Percentiles rank a stretch among this genome's conserved stretches.
Conservation (phyloP, 2,888 invertebrate genomes). For the Plagiodera versicolora region DNA sequence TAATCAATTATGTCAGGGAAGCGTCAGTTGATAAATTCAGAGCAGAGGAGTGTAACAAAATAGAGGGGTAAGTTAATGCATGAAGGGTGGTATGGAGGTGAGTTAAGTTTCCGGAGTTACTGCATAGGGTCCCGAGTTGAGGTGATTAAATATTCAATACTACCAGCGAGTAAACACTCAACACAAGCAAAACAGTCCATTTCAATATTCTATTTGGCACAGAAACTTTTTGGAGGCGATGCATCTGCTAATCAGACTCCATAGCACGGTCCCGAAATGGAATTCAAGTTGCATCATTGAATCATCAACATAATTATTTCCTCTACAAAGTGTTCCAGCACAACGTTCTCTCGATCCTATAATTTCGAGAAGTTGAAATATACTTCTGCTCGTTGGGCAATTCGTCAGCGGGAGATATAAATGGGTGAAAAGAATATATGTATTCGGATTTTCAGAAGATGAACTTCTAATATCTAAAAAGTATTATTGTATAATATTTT, state of each 20-base stretch:
- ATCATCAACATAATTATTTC: no score
- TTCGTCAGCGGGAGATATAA: no score
- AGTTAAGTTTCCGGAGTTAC: constrained; percentile 26
- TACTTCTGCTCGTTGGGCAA: no score
- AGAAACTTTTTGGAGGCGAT: constrained; percentile 39
- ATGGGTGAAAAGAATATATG: no score
- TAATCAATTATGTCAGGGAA: constrained; percentile 40
- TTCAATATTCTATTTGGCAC: constrained; percentile 46
- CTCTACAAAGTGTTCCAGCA: no score
- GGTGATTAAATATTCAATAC: constrained; percentile 41
- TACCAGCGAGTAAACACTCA: constrained; percentile 41
- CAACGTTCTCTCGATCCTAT: no score
- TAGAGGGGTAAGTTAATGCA: constrained; percentile 33
- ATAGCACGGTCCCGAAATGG: not conserved
- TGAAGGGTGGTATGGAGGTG: constrained; percentile 28
- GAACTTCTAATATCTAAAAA: no score
- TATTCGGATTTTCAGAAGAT: no score
- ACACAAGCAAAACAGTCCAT: constrained; percentile 40
- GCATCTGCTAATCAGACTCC: not conserved
- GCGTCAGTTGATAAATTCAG: constrained; percentile 38
- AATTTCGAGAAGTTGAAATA: no score
- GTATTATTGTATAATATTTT: no score
- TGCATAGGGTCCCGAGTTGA: constrained; percentile 34
- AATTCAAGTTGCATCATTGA: no score
- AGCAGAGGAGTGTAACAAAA: constrained; percentile 26